Conservation (phyloP, 1,140 invertebrate species). For the Aradophagus sp. region DNA sequence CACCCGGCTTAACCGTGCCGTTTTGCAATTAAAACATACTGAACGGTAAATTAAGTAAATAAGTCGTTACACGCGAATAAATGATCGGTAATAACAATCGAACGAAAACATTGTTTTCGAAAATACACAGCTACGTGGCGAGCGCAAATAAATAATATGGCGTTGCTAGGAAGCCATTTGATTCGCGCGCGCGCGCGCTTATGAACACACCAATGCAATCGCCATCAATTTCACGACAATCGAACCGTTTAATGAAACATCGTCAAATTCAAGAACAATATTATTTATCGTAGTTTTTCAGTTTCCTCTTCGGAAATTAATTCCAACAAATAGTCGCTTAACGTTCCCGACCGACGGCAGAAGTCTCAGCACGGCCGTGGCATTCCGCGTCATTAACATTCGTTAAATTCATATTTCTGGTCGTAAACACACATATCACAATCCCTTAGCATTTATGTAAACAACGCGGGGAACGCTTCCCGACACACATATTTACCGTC, state of each 20-base stretch:
- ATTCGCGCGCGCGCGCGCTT: conserved; percentile 13
- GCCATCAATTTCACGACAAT: conserved; percentile 7
- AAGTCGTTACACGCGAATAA: conserved; percentile 5
- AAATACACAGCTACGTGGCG: conserved; percentile 29
- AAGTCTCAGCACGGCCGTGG: too few species aligned
- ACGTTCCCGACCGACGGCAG: too few species aligned
- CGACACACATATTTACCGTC: conserved; percentile 10
- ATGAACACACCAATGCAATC: conserved; percentile 3
- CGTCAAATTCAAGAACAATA: conserved; percentile 45
- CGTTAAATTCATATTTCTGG: conserved; percentile 32
- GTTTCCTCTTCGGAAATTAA: too few species aligned
- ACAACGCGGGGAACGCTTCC: conserved; percentile 18
- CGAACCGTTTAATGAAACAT: conserved; percentile 22
- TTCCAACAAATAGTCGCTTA: too few species aligned
- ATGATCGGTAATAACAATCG: conserved; percentile 19
- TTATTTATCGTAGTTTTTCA: conserved; percentile 22
- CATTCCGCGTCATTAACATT: conserved; percentile 33
- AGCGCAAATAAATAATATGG: conserved; percentile 49
- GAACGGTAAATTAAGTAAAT: conserved; percentile 13
- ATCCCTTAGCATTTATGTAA: conserved; percentile 34
- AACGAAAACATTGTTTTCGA: conserved; percentile 27
- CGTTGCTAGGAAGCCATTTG: conserved; percentile 39
- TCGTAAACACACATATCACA: conserved; percentile 39
- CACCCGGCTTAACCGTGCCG: background rate
- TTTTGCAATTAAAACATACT: conserved; percentile 1